A percentile compares a stretch with the other conserved stretches of the same genome.
Evolutionary conservation across 2,888 invertebrate genomes (phyloP).

Genomic region (Deilephila porcellus): DNA sequence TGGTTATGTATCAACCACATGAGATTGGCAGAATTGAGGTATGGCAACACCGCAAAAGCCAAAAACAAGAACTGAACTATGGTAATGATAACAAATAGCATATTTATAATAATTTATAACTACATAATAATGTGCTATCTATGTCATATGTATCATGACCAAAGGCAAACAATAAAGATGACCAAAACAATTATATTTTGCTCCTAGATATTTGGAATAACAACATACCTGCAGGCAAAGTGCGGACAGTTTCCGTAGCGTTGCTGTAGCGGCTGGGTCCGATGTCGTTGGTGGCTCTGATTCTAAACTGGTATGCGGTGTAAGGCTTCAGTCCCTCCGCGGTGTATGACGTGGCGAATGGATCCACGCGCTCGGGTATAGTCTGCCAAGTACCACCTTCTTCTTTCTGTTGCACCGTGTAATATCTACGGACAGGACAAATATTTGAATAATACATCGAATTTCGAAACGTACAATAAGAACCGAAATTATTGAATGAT

Average conservation of each 20-base stretch:
- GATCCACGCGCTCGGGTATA: slow-evolving; percentile 94
- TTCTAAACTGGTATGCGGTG: slow-evolving; percentile 95
- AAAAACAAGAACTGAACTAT: too few species aligned
- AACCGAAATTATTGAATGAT: too few species aligned
- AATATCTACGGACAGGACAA: slow-evolving; percentile 86
- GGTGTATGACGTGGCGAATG: slow-evolving; percentile 93
- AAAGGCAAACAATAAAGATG: too few species aligned
- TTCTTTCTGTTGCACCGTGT: slow-evolving; percentile 95
- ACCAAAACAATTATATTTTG: too few species aligned
- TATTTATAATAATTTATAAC: too few species aligned
- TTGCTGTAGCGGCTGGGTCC: slow-evolving; percentile 96
- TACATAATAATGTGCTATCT: too few species aligned
- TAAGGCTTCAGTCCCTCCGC: slow-evolving; percentile 93
- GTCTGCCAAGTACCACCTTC: slow-evolving; percentile 94
- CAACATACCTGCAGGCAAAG: slow-evolving; percentile 90
- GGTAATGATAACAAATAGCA: too few species aligned
- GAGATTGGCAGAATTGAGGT: too few species aligned
- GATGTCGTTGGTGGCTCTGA: slow-evolving; percentile 98
- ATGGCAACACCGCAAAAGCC: too few species aligned
- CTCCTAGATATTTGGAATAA: not conserved
- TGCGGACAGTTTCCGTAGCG: slow-evolving; percentile 94
- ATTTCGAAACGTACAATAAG: not conserved
- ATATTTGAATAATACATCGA: not conserved
- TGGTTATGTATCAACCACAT: too few species aligned
- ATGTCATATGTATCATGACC: too few species aligned